Evolutionary conservation across 2,888 invertebrate genomes (phyloP).

Genomic region (Tholera decimalis): DNA sequence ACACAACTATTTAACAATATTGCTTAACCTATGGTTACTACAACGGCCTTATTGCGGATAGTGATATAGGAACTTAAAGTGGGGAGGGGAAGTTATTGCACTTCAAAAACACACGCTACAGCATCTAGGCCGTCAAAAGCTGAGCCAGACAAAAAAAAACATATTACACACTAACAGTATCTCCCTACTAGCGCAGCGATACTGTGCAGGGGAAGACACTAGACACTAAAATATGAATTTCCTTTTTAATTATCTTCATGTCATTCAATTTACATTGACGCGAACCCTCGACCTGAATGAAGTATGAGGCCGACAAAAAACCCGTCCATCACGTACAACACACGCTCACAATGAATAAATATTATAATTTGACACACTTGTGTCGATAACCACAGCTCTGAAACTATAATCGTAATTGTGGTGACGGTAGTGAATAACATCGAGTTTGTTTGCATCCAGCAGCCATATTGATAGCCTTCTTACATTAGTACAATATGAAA

Average conservation of each 20-base stretch:
- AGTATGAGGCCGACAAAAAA: constrained; percentile 70
- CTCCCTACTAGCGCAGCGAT: not conserved
- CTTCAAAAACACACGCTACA: not conserved
- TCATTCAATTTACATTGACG: constrained; percentile 58
- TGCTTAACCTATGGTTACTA: too few species aligned
- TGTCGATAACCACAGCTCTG: constrained; percentile 69
- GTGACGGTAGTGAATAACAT: constrained; percentile 53
- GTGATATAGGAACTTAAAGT: too few species aligned
- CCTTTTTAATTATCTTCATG: constrained; percentile 56
- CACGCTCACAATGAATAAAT: constrained; percentile 69
- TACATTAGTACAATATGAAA: too few species aligned
- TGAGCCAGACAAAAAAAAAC: not conserved
- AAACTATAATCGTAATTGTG: constrained; percentile 67
- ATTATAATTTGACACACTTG: constrained; percentile 82
- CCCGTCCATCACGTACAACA: constrained; percentile 79
- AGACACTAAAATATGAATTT: constrained; percentile 48
- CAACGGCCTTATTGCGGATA: too few species aligned
- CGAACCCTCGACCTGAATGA: constrained; percentile 75
- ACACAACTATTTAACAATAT: too few species aligned
- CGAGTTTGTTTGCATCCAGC: constrained; percentile 22
- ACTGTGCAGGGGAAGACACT: constrained; percentile 28
- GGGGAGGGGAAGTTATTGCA: too few species aligned
- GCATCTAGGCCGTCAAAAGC: not conserved
- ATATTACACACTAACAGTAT: constrained; percentile 9
- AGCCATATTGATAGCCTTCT: not conserved